Base-by-base conservation (phyloP, 2,888 invertebrate species). In the Xestia xanthographa region DNA sequence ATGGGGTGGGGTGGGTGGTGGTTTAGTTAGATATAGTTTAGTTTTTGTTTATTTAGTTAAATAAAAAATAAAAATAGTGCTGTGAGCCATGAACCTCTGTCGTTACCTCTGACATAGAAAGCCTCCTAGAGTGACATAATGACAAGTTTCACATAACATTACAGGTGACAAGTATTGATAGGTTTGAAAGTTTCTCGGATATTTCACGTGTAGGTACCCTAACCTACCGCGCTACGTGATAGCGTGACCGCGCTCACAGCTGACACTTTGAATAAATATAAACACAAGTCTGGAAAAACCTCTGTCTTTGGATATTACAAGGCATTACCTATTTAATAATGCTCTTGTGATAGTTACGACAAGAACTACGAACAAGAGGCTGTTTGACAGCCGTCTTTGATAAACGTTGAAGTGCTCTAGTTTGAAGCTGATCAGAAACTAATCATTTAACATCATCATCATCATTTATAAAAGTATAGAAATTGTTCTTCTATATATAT, bases 141-240 rank as follows among this genome's bases (percentile, higher is more conserved):
- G 62, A 41, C 48, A 74, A 20, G 48, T 60, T 38, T 74, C 53
- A 77, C 66, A 56, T 45, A 26, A 56, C 22, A 11, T 38, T 76
- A 29, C 43, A 77, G 34, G 78, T 78, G 70, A 70, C 79, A 70
- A 38, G 43, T 77, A 43, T n/a, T n/a, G n/a, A n/a, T n/a, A n/a
- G n/a, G n/a, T n/a, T n/a, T n/a, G n/a, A n/a, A n/a, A n/a, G n/a
- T n/a, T n/a, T n/a, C n/a, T n/a, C n/a, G n/a, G n/a, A n/a, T 34
- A 34, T 34, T 34, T 34, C 34, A 34, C 3, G 34, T 34, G 34
- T 34, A 34, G 34, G 3, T 34, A 34, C 34, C 34, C 34, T 34
- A 34, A 34, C 3, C 34, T 34, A 34, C 34, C 34, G 34, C 34
- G 34, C 34, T 34, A 45, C 67, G 48, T 34, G 58, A 17, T 34